Base-by-base conservation (phyloP, 1,140 invertebrate genomes). In the Drosophila punjabiensis region DNA sequence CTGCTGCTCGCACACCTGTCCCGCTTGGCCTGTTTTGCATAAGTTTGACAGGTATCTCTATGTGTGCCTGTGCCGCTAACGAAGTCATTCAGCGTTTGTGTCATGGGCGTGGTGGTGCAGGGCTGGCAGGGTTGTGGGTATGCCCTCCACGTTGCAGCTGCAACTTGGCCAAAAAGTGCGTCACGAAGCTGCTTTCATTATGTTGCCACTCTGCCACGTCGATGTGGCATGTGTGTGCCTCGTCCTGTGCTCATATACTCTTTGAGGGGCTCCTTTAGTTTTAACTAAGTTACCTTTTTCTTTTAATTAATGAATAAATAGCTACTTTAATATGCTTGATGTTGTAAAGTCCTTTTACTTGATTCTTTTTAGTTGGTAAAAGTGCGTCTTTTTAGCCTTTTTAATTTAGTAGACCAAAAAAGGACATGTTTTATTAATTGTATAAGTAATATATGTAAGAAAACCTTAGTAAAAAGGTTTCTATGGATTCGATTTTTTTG, bases 11-110 rank as follows among this genome's bases (percentile, higher is more conserved):
- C 35, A 50, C 67, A 79, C 41, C 70, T 71, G 65, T 55, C 60
- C 55, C 56, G 24, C 43, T 65, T 66, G 53, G 11, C 59, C 81
- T 85, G 74, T 67, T 88, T 89, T 88, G 85, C 85, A 89, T 88
- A 88, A 89, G 81, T 89, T 88, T 78, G 82, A 85, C 85, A 81
- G 81, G 47, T 68, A 53, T 56, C 60, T 68, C 56, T 62, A 58
- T 66, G 71, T 64, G 58, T 77, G 43, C 67, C 53, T 60, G 55
- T 74, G 39, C 66, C 59, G 59, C 85, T 88, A 88, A 88, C 85
- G 85, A 88, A 88, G 85, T 88, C 85, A 89, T 89, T 89, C 85
- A 88, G 63, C 64, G 81, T 76, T 79, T 79, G 82, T 67, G 64
- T 82, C 60, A 78, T 45, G 35, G 50, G 39, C 50, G 64, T 55